Base-by-base conservation (phyloP, 2,888 invertebrate species). In the Hyles lineata region DNA sequence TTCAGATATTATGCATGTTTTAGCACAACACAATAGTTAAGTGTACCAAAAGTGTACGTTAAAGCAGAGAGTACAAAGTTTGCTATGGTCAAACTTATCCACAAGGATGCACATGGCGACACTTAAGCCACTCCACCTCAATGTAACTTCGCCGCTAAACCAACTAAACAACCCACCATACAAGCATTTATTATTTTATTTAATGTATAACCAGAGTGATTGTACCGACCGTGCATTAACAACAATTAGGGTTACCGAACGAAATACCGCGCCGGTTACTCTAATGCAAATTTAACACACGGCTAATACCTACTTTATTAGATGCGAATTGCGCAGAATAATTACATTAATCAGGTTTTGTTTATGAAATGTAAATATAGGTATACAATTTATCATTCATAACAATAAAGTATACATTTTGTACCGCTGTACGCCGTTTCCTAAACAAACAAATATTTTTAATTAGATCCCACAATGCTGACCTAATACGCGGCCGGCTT, bases 31-130 rank as follows among this genome's bases (percentile, higher is more conserved):
- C 73, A 76, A 76, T 83, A 82, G 82, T 83, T 83, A 85, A 82
- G 80, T 74, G 79, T 77, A 76, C 78, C 74, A 75, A 77, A 75
- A 79, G 72, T 73, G 75, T 76, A 75, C 78, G 82, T 86, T 87
- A 88, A 89, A 88, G 84, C 82, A 83, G 77, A 78, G 79, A 91
- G 89, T 89, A 87, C 83, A 85, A 90, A 92, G 91, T 91, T 91
- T 78, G 81, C 80, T 85, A 89, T 87, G 89, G 90, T 87, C 86
- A 85, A 92, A 92, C 83, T 92, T 91, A 83, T 78, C 83, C 83
- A 80, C 86, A 87, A 88, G 87, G 85, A 89, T 90, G 89, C 91
- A 91, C 88, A 86, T 80, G 84, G 85, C 85, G 88, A 88, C 85
- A 89, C 85, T 90, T 89, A 91, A 89, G 83, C 84, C 88, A 90